Evolutionary conservation across 2,113 vertebrate species (phyloP).

Genomic region (Dipodomys stephensi): DNA sequence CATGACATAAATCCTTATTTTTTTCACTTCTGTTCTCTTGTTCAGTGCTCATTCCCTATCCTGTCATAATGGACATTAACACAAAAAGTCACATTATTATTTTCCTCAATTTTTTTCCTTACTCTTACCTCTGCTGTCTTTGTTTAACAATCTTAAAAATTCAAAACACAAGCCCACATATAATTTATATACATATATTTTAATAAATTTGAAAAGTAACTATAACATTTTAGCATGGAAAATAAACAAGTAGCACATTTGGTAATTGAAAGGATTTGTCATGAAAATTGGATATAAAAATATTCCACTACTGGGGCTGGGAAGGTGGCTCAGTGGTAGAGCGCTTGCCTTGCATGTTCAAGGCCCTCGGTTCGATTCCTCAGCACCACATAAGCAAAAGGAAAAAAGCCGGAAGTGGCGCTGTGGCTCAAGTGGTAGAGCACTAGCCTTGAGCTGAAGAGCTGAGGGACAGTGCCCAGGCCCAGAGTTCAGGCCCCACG

Average conservation of each 20-base stretch:
- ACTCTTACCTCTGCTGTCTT: not conserved
- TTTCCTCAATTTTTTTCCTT: not conserved
- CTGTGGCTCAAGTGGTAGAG: too few relatives aligned
- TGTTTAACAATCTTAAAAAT: not conserved
- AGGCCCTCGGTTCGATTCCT: too few relatives aligned
- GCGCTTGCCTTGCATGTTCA: too few relatives aligned
- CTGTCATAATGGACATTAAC: not conserved
- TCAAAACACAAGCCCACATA: not conserved
- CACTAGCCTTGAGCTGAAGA: too few relatives aligned
- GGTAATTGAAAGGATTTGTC: not conserved
- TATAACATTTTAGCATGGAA: not conserved
- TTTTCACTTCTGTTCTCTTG: too few relatives aligned
- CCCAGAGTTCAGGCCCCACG: too few relatives aligned
- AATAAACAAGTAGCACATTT: not conserved
- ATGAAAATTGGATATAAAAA: slow-evolving; percentile 50
- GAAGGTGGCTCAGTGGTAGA: too few relatives aligned
- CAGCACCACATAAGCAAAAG: too few relatives aligned
- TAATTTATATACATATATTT: not conserved
- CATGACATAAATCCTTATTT: too few relatives aligned
- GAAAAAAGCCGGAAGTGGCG: too few relatives aligned
- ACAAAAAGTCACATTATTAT: not conserved
- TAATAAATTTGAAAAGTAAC: not conserved
- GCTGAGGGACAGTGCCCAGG: too few relatives aligned
- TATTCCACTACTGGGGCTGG: not conserved
- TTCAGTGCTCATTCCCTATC: not conserved